Percentiles rank a stretch among this genome's conserved stretches.
These are phyloP conservation scores for Limnephilus marmoratus DNA, from an alignment of 2,888 invertebrate species.

Conservation along the genomic window DNA sequence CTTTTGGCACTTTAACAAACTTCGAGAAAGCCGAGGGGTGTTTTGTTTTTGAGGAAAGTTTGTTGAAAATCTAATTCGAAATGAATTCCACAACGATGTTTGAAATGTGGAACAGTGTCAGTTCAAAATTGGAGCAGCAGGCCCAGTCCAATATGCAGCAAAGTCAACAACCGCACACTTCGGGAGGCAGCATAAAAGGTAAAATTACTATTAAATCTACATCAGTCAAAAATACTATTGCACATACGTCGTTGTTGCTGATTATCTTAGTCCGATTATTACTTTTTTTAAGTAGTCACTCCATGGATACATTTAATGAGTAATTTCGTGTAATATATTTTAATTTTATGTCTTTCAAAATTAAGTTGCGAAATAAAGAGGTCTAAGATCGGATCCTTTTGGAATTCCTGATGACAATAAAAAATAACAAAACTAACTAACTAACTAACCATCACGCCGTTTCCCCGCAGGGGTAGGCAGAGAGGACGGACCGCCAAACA, in stretches of 20 bases:
- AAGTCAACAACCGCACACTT: slow-evolving; percentile 85
- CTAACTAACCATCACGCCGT: too few relatives aligned
- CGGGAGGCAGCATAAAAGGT: slow-evolving; percentile 91
- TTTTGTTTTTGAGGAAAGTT: slow-evolving; percentile 4
- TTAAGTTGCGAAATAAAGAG: neutral
- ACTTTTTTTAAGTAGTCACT: neutral
- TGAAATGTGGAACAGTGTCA: slow-evolving; percentile 90
- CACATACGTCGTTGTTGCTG: neutral
- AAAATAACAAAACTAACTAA: neutral
- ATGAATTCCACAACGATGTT: slow-evolving; percentile 79
- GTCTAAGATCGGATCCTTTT: neutral
- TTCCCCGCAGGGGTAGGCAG: too few relatives aligned
- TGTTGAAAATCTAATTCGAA: slow-evolving; percentile 31
- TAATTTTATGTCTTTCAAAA: neutral
- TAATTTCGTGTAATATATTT: neutral
- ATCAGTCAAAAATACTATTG: neutral
- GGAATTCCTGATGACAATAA: neutral
- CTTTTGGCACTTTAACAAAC: neutral
- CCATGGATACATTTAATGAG: neutral
- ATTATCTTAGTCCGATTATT: neutral
- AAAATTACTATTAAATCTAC: slow-evolving; percentile 69
- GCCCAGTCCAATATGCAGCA: slow-evolving; percentile 80
- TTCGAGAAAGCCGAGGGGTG: neutral
- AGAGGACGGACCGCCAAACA: too few relatives aligned
- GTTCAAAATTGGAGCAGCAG: slow-evolving; percentile 84